Percentiles rank a stretch among this genome's conserved stretches.
Conservation (phyloP, 2,797 vertebrate genomes). For the Lemur catta region DNA sequence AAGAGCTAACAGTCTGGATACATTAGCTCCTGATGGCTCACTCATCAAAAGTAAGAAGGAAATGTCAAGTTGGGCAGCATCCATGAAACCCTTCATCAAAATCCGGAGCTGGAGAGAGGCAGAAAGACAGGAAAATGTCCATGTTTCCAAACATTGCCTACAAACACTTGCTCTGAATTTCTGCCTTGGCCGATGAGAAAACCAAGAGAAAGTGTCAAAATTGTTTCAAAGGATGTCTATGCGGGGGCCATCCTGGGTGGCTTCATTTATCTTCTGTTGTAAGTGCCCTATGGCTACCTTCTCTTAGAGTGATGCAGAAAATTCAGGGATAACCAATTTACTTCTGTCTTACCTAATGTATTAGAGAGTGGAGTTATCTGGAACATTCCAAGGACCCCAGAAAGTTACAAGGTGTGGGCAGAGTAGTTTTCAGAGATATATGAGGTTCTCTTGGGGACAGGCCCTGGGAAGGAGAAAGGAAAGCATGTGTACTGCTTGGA, state of each 20-base stretch:
- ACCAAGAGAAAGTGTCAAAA: neutral
- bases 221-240: neutral
- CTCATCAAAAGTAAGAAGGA: conserved; percentile 65
- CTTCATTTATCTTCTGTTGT: neutral
- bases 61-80: conserved; percentile 28
- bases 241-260: neutral
- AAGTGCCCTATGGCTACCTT: neutral
- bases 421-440: neutral
- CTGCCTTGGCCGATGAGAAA: neutral
- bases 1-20: conserved; percentile 62
- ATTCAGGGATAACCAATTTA: neutral
- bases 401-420: neutral
- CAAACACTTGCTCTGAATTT: neutral
- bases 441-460: neutral
- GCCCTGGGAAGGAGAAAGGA: neutral
- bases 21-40: conserved; percentile 63
- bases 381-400: neutral
- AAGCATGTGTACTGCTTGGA: neutral
- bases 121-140: neutral
- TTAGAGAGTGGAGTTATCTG: neutral
- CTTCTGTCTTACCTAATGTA: neutral
- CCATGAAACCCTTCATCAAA: conserved; percentile 40
- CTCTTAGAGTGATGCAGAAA: neutral
- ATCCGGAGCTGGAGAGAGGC: neutral
- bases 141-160: neutral